Percentiles rank a stretch among this genome's conserved stretches.
phyloP scores from a whole-genome alignment of 2,113 vertebrate species.

The Lepidothrix coronata region DNA sequence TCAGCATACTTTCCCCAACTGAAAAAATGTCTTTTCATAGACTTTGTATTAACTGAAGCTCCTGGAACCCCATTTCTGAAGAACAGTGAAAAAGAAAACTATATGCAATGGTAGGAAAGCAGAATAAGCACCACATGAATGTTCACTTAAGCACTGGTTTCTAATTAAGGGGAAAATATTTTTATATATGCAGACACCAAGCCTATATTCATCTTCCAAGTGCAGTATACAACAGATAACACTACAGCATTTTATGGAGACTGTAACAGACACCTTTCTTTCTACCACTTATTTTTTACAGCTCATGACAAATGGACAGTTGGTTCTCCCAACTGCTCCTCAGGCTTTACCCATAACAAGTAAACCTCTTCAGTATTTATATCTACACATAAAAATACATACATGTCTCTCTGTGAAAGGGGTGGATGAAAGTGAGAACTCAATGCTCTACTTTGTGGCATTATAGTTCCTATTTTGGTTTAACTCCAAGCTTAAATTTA shows the following conservation, averaged over 20 bases:
- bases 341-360: not conserved
- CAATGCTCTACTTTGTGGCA: not conserved
- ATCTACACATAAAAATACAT: not conserved
- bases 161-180: not conserved
- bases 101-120: not conserved
- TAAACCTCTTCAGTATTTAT: not conserved
- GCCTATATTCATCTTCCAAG: not conserved
- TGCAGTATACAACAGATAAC: not conserved
- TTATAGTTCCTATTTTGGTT: not conserved
- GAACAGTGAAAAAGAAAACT: not conserved
- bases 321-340: not conserved
- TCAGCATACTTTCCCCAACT: not conserved
- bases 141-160: not conserved
- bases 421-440: not conserved
- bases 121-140: not conserved
- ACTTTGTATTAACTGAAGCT: not conserved
- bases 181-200: not conserved
- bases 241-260: not conserved
- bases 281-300: not conserved
- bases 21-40: not conserved
- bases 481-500: not conserved
- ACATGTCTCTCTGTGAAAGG: not conserved
- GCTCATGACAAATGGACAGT: not conserved
- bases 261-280: not conserved
- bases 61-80: not conserved